Conservation (phyloP, 1,140 invertebrate genomes). For the Leptinotarsa texana region DNA sequence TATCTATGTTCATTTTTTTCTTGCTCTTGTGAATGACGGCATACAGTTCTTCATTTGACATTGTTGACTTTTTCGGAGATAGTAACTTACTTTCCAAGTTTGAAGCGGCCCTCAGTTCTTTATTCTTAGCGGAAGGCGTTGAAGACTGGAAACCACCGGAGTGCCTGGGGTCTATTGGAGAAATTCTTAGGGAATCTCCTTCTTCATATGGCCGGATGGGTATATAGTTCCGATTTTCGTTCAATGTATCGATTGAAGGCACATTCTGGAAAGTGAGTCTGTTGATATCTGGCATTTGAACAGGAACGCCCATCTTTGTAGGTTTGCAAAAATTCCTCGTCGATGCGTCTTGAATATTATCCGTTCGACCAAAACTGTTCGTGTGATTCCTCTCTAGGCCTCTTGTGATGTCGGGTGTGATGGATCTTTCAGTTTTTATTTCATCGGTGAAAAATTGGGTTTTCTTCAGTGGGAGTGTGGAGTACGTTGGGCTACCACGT, state of each 20-base stretch:
- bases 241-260: slow-evolving; percentile 24
- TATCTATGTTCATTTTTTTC: slow-evolving; percentile 72
- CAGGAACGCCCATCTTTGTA: slow-evolving; percentile 49
- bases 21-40: slow-evolving; percentile 79
- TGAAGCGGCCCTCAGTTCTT: slow-evolving; percentile 41
- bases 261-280: slow-evolving; percentile 34
- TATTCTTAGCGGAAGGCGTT: slow-evolving; percentile 60
- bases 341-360: background rate
- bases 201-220: slow-evolving; percentile 21
- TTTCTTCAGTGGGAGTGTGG: slow-evolving; percentile 50
- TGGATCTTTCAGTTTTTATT: slow-evolving; percentile 58
- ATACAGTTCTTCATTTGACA: slow-evolving; percentile 77
- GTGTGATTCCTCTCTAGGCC: slow-evolving; percentile 50
- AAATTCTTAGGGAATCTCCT: slow-evolving; percentile 57
- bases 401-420: slow-evolving; percentile 63
- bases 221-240: background rate
- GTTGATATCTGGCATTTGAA: slow-evolving; percentile 43
- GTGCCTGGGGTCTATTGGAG: slow-evolving; percentile 67
- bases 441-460: slow-evolving; percentile 46
- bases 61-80: slow-evolving; percentile 71
- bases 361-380: background rate
- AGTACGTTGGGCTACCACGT: slow-evolving; percentile 42
- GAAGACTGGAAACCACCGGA: slow-evolving; percentile 61
- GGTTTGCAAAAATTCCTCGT: slow-evolving; percentile 25
- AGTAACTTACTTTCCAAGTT: slow-evolving; percentile 54